Evolutionary conservation across 2,888 invertebrate genomes (phyloP).

Genomic region (Athripsodes cinereus): DNA sequence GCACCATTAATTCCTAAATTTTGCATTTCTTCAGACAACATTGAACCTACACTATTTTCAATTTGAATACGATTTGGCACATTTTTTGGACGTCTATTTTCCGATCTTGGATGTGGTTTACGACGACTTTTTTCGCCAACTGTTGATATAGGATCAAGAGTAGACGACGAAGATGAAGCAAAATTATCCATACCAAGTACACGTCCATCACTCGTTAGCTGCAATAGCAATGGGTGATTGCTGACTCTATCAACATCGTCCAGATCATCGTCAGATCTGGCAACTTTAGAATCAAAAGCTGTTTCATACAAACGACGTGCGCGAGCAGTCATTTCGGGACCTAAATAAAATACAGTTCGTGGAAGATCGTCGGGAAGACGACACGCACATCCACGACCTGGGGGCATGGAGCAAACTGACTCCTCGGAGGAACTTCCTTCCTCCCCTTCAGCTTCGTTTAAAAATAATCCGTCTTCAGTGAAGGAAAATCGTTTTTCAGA

Average conservation of each 20-base stretch:
- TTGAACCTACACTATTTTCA: conserved; percentile 38
- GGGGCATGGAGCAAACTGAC: conserved; percentile 61
- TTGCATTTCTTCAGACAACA: conserved; percentile 51
- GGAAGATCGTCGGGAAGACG: conserved; percentile 55
- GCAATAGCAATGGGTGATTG: conserved; percentile 69
- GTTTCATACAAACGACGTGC: conserved; percentile 80
- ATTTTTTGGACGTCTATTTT: conserved; percentile 53
- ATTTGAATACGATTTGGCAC: conserved; percentile 51
- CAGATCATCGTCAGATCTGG: conserved; percentile 72
- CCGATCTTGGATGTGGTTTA: conserved; percentile 51
- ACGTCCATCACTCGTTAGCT: conserved; percentile 40
- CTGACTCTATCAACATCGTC: conserved; percentile 76
- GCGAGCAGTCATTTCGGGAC: conserved; percentile 56
- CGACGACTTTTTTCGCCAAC: conserved; percentile 45
- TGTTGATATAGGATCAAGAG: conserved; percentile 44
- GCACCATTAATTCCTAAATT: conserved; percentile 58
- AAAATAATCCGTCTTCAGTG: conserved; percentile 59
- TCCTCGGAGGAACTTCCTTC: conserved; percentile 47
- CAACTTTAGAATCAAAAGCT: conserved; percentile 82
- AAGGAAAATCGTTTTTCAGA: conserved; percentile 57
- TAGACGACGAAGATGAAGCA: conserved; percentile 44
- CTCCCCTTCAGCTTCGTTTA: conserved; percentile 33
- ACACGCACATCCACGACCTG: conserved; percentile 50
- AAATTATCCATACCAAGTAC: conserved; percentile 22
- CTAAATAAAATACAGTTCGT: conserved; percentile 60